Base-by-base conservation (phyloP, 2,888 invertebrate genomes). In the Strigamia transsilvanica region DNA sequence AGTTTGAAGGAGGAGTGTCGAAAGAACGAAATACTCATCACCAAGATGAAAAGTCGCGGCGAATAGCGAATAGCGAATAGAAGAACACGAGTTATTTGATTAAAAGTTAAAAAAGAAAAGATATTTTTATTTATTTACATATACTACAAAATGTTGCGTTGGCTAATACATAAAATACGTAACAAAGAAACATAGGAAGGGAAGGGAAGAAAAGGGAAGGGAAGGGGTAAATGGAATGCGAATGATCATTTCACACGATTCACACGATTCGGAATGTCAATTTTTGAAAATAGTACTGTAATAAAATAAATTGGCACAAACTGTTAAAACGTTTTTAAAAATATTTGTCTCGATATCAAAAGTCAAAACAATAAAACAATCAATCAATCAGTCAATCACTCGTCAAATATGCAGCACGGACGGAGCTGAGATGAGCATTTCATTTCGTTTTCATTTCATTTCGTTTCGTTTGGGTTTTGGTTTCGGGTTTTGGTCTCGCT, bases 1-100 rank as follows among this genome's bases (percentile, higher is more conserved):
- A 93, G 94, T 86, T 91, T 95, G 82, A 93, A 93, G 83, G 91
- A 92, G 86, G 93, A 93, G 87, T 93, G 93, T 86, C 91, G 92
- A 85, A 92, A 91, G 85, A 93, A 93, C 87, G 93, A 93, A 87
- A 89, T 89, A 51, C 86, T 91, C n/a, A 86, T 90, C 38, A 87
- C 88, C 13, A 82, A 82, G 81, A 32, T 83, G 23, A 82, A 83
- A 56, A 80, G 81, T 32, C 82, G 46, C 38, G 79, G 82, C 6
- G 80, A 83, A 73, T 79, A 82, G 79, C n/a, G n/a, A n/a, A n/a
- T n/a, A n/a, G n/a, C n/a, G n/a, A 83, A 73, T 79, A 82, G 79
- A 46, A 4, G n/a, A 46, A 38, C 10, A 27, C 10, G 0, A 38
- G 38, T 38, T 38, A 38, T 10, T 38, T 10, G 34, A 79, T 61